Conservation (phyloP, 1,140 invertebrate species). For the Cotesia chilonis region DNA sequence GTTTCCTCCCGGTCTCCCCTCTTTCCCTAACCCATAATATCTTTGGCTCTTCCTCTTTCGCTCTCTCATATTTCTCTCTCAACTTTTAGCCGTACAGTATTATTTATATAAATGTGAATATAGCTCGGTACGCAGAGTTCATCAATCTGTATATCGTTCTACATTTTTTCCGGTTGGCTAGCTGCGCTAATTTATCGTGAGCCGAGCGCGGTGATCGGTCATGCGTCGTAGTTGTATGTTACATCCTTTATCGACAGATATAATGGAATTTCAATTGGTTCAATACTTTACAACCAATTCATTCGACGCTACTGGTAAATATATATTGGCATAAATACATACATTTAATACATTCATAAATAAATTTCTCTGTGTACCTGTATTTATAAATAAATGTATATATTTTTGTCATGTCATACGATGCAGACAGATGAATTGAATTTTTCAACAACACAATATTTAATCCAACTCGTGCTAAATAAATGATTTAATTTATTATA, state of each 20-base stretch:
- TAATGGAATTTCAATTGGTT: constrained; percentile 54
- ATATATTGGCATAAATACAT: background rate
- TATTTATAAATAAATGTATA: background rate
- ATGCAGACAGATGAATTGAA: constrained; percentile 17
- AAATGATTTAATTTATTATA: constrained; percentile 15
- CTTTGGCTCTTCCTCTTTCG: too few species aligned
- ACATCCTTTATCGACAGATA: constrained; percentile 46
- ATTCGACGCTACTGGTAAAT: background rate
- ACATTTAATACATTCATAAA: background rate
- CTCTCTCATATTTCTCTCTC: too few species aligned
- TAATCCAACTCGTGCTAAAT: background rate
- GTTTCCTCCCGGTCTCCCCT: too few species aligned
- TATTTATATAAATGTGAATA: too few species aligned
- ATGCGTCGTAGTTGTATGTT: constrained; percentile 24
- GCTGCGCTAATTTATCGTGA: constrained; percentile 35
- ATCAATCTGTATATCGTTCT: constrained; percentile 15
- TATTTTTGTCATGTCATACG: constrained; percentile 13
- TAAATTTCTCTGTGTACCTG: background rate
- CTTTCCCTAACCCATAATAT: too few species aligned
- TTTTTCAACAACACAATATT: constrained; percentile 14
- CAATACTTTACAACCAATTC: constrained; percentile 27
- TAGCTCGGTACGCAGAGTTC: constrained; percentile 2
- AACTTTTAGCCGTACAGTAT: too few species aligned
- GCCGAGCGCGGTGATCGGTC: constrained; percentile 15
- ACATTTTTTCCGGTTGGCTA: constrained; percentile 20